Conservation (phyloP, 2,888 invertebrate species). For the Eulithis prunata region DNA sequence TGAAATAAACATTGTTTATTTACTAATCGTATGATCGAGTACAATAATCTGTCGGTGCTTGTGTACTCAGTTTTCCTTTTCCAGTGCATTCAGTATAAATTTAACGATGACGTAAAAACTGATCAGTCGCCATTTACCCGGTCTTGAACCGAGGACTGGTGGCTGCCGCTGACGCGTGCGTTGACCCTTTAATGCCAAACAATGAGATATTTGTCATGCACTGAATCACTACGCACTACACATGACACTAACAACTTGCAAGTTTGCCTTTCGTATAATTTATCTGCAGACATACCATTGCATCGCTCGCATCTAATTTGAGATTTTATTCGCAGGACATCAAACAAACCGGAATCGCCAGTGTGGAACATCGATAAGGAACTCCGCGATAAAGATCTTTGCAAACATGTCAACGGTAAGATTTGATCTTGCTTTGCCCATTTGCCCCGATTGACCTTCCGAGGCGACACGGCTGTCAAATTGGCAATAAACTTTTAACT, state of each 20-base stretch:
- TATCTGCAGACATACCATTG: conserved; percentile 12
- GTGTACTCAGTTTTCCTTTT: conserved; percentile 40
- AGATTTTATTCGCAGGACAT: conserved; percentile 64
- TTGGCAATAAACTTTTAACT: conserved; percentile 48
- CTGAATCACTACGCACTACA: conserved; percentile 55
- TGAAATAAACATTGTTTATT: too few relatives aligned
- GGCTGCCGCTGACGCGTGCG: conserved; percentile 61
- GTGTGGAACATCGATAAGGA: conserved; percentile 75
- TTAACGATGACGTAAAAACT: conserved; percentile 69
- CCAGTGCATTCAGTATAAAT: conserved; percentile 64
- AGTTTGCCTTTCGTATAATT: conserved; percentile 41
- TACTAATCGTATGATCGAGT: not conserved
- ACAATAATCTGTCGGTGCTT: not conserved
- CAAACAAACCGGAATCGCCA: conserved; percentile 76
- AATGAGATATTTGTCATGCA: conserved; percentile 67
- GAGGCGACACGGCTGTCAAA: conserved; percentile 36
- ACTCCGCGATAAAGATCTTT: conserved; percentile 69
- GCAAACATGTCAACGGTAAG: conserved; percentile 79
- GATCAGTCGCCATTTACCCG: conserved; percentile 54
- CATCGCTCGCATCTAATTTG: conserved; percentile 26
- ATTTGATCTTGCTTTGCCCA: conserved; percentile 37
- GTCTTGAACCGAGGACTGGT: conserved; percentile 65
- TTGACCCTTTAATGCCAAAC: conserved; percentile 73
- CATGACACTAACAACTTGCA: conserved; percentile 45
- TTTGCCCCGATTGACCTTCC: conserved; percentile 40